Conservation (phyloP, 2,113 vertebrate species). For the Varanus komodoensis region DNA sequence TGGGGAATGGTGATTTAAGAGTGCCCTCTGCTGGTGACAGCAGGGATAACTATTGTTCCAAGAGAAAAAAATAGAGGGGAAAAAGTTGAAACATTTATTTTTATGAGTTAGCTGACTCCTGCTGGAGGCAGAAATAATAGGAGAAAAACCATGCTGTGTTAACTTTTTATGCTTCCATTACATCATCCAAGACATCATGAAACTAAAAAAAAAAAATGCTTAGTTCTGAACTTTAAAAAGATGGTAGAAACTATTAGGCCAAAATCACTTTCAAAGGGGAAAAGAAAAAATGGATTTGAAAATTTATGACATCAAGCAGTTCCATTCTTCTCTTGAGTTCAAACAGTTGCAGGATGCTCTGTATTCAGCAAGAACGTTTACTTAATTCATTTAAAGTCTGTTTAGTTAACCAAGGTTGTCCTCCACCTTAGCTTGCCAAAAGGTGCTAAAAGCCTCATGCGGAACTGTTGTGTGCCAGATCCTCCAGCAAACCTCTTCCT, state of each 20-base stretch:
- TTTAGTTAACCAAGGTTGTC: background rate
- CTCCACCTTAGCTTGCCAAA: background rate
- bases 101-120: slow-evolving; percentile 5
- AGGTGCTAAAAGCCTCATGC: background rate
- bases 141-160: slow-evolving; percentile 8
- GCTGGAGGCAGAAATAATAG: slow-evolving; percentile 9
- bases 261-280: background rate
- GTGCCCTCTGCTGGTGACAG: slow-evolving; percentile 50
- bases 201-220: slow-evolving; percentile 9
- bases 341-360: background rate
- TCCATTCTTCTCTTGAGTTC: background rate
- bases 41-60: background rate
- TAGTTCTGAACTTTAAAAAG: slow-evolving; percentile 7
- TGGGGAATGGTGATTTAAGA: slow-evolving; percentile 7
- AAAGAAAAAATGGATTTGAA: background rate
- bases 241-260: background rate
- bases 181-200: background rate
- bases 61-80: too few species aligned
- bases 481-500: background rate
- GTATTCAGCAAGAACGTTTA: background rate
- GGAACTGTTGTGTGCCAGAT: background rate
- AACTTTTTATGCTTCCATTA: slow-evolving; percentile 31
- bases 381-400: background rate
- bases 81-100: background rate
- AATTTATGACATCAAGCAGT: background rate